Base-by-base conservation (phyloP, 2,797 vertebrate genomes). In the Toxotes lorentzi region DNA sequence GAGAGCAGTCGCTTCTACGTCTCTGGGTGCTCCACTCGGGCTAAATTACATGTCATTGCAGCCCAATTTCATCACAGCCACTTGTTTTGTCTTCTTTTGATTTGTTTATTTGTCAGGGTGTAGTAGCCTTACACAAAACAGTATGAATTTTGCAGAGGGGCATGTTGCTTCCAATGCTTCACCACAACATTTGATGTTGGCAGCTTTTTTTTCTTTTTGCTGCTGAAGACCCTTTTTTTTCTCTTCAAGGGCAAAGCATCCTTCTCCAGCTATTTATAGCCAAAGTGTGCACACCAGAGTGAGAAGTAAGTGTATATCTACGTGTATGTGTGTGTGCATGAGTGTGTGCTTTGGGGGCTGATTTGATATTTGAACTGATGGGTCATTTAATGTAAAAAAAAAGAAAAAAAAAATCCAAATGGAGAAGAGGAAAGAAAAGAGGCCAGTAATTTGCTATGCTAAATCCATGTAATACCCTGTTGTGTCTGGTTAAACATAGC, bases 51-150 rank as follows among this genome's bases (percentile, higher is more conserved):
- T 79, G 84, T 88, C 88, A 69, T 93, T 92, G 88, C 90, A 84
- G 80, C 77, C 70, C 78, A 76, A 41, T 94, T 93, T 92, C 91
- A 90, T 93, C 92, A 93, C 84, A 83, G 70, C 58, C 63, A 53
- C 65, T 86, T 78, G 73, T 86, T 89, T 89, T 77, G 73, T 81
- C 77, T 57, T 43, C 35, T 71, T 86, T 83, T 70, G 50, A 86
- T 86, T 87, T 92, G 88, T 90, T 91, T 91, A 86, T 86, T 90
- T 87, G 79, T 69, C 67, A 16, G 54, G 8, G 65, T 79, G 56
- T 75, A 79, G 61, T 57, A 59, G 79, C 67, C 57, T 73, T 43
- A 64, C 19, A 43, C 66, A 75, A 85, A 83, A 81, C 80, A 82
- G 56, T 51, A 48, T 79, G 72, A 63, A 79, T 88, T 77, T 75